Base-by-base conservation (phyloP, 2,113 vertebrate genomes). In the Garra rufa region DNA sequence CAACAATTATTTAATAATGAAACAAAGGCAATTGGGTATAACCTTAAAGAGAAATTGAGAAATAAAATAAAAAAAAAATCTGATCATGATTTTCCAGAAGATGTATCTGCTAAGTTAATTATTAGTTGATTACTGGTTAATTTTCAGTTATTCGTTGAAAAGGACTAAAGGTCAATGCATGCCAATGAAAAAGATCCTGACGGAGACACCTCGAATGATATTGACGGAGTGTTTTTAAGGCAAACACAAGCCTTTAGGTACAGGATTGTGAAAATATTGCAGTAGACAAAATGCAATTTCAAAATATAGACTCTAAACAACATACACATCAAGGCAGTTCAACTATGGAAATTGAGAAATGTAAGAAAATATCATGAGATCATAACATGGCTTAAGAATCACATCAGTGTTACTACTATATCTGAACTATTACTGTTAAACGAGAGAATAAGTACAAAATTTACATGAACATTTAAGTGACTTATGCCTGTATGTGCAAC, bases 291-390 rank as follows among this genome's bases (percentile, higher is more conserved):
- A 57, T 57, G 10, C n/a, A 0, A n/a, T 76, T 76, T 59, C 9
- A 77, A 41, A 57, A 77, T 15, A 77, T 71, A 71, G 70, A n/a
- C 41, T 46, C n/a, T 46, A 73, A 73, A 73, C 41, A 76, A 76
- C 50, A 76, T 76, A 38, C 30, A 76, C 30, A 57, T 24, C 50
- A 41, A 41, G 50, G 17, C 75, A 57, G 19, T 41, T 34, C 24
- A 50, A 34, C 52, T 2, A 73, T n/a, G 19, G 19, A 4, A 5
- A 70, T 70, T 44, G n/a, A 57, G 19, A 76, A 30, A 76, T 76
- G n/a, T 7, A 38, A 21, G 19, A n/a, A 76, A n/a, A 57, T 57
- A 76, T 50, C 15, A 48, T 11, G 24, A 21, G 26, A 6, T 19
- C 11, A n/a, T 52, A 28, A 52, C 41, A 21, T 57, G 13, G 44